These are phyloP conservation scores for Andrena flavipes DNA, from an alignment of 2,888 invertebrate genomes.

Conservation along the genomic window DNA sequence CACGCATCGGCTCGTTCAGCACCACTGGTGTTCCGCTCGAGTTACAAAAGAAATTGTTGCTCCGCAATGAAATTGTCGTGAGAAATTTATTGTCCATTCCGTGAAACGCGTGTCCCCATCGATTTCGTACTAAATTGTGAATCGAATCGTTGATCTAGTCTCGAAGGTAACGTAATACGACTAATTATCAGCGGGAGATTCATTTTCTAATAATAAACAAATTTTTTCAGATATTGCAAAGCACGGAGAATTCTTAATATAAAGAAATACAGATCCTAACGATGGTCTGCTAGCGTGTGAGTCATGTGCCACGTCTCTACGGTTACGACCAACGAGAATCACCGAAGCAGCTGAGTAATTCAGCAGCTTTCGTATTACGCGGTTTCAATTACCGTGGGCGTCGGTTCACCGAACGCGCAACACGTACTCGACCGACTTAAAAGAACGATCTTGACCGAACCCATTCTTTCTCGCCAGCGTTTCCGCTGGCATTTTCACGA, in stretches of 20 bases:
- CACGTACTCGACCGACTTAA: slow-evolving; percentile 22
- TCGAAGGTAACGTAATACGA: background rate
- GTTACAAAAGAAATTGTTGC: slow-evolving; percentile 46
- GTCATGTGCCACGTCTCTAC: background rate
- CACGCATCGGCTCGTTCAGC: slow-evolving; percentile 50
- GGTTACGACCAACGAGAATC: background rate
- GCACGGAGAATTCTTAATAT: background rate
- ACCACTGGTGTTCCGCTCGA: slow-evolving; percentile 39
- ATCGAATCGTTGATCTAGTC: background rate
- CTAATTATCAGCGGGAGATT: background rate
- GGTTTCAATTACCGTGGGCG: slow-evolving; percentile 35
- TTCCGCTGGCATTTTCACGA: slow-evolving; percentile 34
- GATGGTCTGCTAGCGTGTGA: background rate
- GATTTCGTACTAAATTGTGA: background rate
- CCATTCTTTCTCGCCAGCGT: slow-evolving; percentile 33
- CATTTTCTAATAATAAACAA: too few species aligned
- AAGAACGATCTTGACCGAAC: slow-evolving; percentile 22
- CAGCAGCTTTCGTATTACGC: slow-evolving; percentile 1
- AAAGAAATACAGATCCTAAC: background rate
- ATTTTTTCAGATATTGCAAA: too few species aligned
- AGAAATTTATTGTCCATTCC: too few species aligned
- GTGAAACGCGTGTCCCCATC: too few species aligned
- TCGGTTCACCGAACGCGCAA: slow-evolving; percentile 26
- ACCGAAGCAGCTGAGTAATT: slow-evolving; percentile 9
- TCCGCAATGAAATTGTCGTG: slow-evolving; percentile 19